Evolutionary conservation across 2,888 invertebrate genomes (phyloP).

Genomic region (Yponomeuta sedellus): DNA sequence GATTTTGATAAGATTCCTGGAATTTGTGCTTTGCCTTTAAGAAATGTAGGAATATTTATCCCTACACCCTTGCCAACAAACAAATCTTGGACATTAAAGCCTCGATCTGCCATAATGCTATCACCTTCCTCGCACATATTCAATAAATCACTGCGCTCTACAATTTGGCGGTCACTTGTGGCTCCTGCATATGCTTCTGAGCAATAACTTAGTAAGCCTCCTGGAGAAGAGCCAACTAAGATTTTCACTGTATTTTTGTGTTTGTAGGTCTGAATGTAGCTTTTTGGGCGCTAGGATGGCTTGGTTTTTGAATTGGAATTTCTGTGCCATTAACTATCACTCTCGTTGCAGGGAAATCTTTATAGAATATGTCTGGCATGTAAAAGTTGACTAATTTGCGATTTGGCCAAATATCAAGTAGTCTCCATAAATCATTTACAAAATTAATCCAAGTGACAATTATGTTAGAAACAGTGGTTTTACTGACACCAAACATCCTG

Average conservation of each 20-base stretch:
- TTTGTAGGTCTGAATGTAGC: slow-evolving; percentile 7
- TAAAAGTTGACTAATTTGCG: neutral
- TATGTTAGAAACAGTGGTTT: neutral
- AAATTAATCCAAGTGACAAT: neutral
- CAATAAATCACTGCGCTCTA: neutral
- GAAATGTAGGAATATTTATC: slow-evolving; percentile 16
- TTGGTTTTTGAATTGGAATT: neutral
- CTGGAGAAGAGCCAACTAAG: slow-evolving; percentile 16
- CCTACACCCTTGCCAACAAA: slow-evolving; percentile 15
- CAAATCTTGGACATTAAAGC: slow-evolving; percentile 19
- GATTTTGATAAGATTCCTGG: slow-evolving; percentile 10
- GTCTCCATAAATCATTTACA: neutral
- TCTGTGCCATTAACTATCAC: neutral
- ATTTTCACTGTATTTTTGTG: slow-evolving; percentile 14
- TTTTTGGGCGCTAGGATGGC: too few relatives aligned
- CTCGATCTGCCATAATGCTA: slow-evolving; percentile 18
- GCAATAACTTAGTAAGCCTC: slow-evolving; percentile 16
- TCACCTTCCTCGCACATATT: slow-evolving; percentile 15
- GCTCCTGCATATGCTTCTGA: slow-evolving; percentile 17
- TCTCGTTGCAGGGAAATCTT: neutral
- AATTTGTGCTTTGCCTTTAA: slow-evolving; percentile 18
- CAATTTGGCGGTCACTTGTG: slow-evolving; percentile 14
- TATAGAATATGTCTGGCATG: neutral
- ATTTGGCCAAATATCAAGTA: neutral
- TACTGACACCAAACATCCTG: neutral